A percentile compares a stretch with the other conserved stretches of the same genome.
Conservation (phyloP, 1,140 invertebrate species). For the Philopotamus ludificatus region DNA sequence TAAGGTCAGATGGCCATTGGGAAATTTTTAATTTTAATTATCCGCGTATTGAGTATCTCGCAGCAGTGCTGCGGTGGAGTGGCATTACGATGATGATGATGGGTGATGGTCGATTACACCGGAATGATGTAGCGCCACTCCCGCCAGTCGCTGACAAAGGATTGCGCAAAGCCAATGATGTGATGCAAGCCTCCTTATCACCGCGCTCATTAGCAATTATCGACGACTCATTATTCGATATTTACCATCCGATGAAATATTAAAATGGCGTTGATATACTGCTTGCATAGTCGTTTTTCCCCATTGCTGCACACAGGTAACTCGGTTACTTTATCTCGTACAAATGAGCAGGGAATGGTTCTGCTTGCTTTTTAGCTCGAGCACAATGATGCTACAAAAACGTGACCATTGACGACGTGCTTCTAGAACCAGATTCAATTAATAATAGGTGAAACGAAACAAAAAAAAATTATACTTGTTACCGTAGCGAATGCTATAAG, state of each 20-base stretch:
- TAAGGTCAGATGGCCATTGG: conserved; percentile 25
- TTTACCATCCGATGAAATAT: background rate
- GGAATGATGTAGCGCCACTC: background rate
- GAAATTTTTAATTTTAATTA: conserved; percentile 30
- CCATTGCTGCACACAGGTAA: background rate
- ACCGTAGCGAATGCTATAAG: conserved; percentile 30
- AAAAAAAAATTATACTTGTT: conserved; percentile 28
- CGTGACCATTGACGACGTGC: conserved; percentile 35
- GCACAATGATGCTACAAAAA: conserved; percentile 22
- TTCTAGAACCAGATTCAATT: conserved; percentile 39
- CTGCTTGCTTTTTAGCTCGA: background rate
- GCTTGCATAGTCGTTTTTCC: background rate
- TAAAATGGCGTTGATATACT: background rate
- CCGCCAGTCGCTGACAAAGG: background rate
- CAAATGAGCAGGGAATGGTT: background rate
- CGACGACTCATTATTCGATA: background rate
- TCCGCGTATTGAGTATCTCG: conserved; percentile 1
- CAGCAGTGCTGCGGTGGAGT: background rate
- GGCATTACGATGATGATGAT: conserved; percentile 13
- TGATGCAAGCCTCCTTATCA: background rate
- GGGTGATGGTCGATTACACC: conserved; percentile 10
- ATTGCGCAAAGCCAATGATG: conserved; percentile 3
- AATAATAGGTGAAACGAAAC: conserved; percentile 35
- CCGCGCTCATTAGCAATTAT: background rate
- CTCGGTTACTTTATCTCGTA: background rate